Base-by-base conservation (phyloP, 2,113 vertebrate species). In the Upupa epops region DNA sequence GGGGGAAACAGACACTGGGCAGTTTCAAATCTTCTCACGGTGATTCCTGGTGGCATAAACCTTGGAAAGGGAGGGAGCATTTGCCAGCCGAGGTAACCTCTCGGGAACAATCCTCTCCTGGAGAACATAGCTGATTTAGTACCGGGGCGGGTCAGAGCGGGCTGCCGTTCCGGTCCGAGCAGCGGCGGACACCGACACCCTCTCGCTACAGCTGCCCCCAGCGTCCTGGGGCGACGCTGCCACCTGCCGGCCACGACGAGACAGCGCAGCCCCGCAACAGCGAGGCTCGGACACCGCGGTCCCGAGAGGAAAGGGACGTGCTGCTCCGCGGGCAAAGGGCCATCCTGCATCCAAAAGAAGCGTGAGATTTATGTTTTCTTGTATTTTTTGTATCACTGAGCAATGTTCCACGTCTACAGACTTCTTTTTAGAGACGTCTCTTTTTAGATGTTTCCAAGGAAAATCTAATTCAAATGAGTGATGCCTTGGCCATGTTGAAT, bases 101-200 rank as follows among this genome's bases (percentile, higher is more conserved):
- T 4, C 26, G 8, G 2, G 12, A 13, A 48, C 25, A 28, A 31
- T 12, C 45, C 45, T 11, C 13, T 6, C 2, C 4, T 0, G 31
- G 40, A 26, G 15, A 32, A 0, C 51, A 1, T 2, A 3, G 3
- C 6, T 3, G 37, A 31, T 11, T 11, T 1, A 1, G 3, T 2
- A 13, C 9, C 16, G 28, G 19, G 37, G 36, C 52, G 58, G 5
- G 40, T 42, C 40, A 42, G 40, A 15, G 15, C 40, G 11, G 40
- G 15, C 40, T 15, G 40, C 40, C 11, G 40, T 15, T 42, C 40
- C 40, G 40, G 40, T 42, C 11, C 40, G 40, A 42, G 40, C 40
- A 42, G 40, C 40, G 15, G 40, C 40, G 15, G 40, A 42, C n/a
- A n/a, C n/a, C n/a, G n/a, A n/a, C n/a, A n/a, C n/a, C n/a, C n/a